A percentile compares a stretch with the other conserved stretches of the same genome.
phyloP scores from a whole-genome alignment of 92 coral and sea anemone species.

The Isaurus tuberculatus region DNA sequence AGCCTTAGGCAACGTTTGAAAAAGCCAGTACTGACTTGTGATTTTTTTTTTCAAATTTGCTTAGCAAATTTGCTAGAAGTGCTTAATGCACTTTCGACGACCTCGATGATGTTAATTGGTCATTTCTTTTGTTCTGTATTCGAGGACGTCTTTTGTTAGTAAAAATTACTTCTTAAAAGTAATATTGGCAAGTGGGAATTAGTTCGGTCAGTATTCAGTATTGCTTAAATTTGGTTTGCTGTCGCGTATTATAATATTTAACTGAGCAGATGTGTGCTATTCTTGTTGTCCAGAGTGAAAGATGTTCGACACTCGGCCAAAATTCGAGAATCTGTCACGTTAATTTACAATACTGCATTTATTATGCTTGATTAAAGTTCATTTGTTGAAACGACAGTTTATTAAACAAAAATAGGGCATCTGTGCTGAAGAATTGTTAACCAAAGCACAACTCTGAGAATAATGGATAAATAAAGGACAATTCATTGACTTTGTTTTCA shows the following conservation, averaged over 20 bases:
- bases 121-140: background rate
- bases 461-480: background rate
- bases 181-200: background rate
- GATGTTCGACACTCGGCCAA: background rate
- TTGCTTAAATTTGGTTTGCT: background rate
- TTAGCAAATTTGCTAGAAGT: background rate
- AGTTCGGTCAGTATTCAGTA: background rate
- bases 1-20: background rate
- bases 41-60: background rate
- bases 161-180: background rate
- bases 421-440: no score
- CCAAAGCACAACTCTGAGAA: background rate
- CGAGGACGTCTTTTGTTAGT: background rate
- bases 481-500: no score
- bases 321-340: background rate
- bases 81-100: background rate
- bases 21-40: background rate
- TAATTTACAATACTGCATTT: background rate
- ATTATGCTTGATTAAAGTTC: background rate
- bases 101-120: background rate
- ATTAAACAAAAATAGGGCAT: no score
- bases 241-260: background rate
- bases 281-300: background rate
- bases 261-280: background rate
- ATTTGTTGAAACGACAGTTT: background rate